phyloP scores from a whole-genome alignment of 2,888 invertebrate genomes.

The Rhynchonema sp. region DNA sequence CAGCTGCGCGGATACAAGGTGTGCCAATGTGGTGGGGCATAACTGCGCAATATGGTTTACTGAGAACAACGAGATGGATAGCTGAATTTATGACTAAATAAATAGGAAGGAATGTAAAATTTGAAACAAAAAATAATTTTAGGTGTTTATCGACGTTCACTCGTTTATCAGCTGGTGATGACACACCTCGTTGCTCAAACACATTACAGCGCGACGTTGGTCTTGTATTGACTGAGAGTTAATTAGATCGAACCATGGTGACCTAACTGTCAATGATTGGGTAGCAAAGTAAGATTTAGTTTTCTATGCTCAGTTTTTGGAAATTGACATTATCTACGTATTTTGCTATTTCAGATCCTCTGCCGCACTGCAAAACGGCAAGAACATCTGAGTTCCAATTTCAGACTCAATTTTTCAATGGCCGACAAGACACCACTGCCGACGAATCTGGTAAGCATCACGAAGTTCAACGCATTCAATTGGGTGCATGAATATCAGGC shows the following conservation, averaged over 20 bases:
- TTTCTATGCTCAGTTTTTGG: no score
- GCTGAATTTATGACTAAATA: no score
- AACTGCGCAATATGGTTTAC: no score
- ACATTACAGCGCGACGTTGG: slow-evolving; percentile 86
- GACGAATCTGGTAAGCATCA: slow-evolving; percentile 84
- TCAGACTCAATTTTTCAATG: slow-evolving; percentile 81
- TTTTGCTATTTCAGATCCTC: slow-evolving; percentile 14
- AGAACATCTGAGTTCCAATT: slow-evolving; percentile 96
- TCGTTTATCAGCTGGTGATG: slow-evolving; percentile 88
- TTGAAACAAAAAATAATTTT: no score
- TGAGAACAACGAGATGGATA: no score
- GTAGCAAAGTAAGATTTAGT: slow-evolving; percentile 48
- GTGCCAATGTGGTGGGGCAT: no score
- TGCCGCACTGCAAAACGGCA: slow-evolving; percentile 69
- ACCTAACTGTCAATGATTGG: slow-evolving; percentile 91
- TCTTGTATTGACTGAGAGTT: slow-evolving; percentile 78
- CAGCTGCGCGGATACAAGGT: slow-evolving; percentile 55
- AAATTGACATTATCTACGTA: no score
- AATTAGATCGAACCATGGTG: slow-evolving; percentile 81
- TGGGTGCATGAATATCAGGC: slow-evolving; percentile 99
- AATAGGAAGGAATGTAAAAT: no score
- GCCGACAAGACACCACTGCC: slow-evolving; percentile 78
- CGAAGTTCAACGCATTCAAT: slow-evolving; percentile 73
- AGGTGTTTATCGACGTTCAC: slow-evolving; percentile 83
- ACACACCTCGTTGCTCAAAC: slow-evolving; percentile 86